Evolutionary conservation across 2,797 vertebrate genomes (phyloP).

Genomic region (Oreortyx pictus): DNA sequence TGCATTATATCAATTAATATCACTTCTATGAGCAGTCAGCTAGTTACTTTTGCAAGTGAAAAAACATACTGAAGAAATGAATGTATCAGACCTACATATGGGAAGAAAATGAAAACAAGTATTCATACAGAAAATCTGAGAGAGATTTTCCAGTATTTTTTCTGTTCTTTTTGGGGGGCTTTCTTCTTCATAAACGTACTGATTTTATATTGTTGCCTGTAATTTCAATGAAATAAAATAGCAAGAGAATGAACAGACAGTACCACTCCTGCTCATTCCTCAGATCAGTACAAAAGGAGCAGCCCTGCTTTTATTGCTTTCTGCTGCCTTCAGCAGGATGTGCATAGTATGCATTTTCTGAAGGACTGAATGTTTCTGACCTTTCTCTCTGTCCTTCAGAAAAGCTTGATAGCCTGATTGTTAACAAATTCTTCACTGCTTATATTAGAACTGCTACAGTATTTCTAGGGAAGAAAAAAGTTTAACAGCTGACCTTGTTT

Average conservation of each 20-base stretch:
- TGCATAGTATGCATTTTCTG: background rate
- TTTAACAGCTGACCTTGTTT: background rate
- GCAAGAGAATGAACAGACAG: background rate
- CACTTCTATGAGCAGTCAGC: background rate
- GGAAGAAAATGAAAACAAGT: conserved; percentile 18
- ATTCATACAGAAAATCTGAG: background rate
- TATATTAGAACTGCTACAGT: background rate
- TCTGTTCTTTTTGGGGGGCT: background rate
- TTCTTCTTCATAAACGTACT: background rate
- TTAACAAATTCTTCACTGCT: background rate
- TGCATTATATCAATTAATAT: background rate
- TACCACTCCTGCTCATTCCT: background rate
- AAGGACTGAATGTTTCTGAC: background rate
- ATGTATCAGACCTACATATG: conserved; percentile 15
- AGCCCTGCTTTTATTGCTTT: background rate
- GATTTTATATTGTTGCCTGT: background rate
- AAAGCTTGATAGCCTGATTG: background rate
- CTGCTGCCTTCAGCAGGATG: background rate
- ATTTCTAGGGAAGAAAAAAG: background rate
- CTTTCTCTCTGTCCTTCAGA: background rate
- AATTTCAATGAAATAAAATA: background rate
- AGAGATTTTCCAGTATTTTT: conserved; percentile 27
- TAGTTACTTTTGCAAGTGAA: conserved; percentile 37
- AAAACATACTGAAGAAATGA: conserved; percentile 29
- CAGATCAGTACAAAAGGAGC: background rate